Conservation (phyloP, 2,113 vertebrate species). For the Nannobrachium achirus region DNA sequence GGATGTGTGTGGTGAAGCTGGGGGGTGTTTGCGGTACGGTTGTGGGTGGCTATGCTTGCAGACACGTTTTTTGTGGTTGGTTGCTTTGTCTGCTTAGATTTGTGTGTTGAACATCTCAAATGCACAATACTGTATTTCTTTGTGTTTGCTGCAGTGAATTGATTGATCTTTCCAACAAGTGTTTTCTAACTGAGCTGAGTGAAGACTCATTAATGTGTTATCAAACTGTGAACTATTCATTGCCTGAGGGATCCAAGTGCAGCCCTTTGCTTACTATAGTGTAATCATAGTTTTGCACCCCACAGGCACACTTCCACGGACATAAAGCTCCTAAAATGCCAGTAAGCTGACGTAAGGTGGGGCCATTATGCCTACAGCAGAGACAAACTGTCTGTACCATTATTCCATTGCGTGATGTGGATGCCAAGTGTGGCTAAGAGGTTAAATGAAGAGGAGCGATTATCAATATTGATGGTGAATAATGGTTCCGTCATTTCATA, state of each 20-base stretch:
- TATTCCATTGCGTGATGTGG: conserved; percentile 14
- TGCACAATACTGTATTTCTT: no score
- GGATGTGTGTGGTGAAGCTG: no score
- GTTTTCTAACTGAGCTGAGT: no score
- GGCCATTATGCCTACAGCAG: conserved; percentile 14
- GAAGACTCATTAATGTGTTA: no score
- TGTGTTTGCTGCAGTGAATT: no score
- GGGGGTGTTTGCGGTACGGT: no score
- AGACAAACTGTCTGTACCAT: not conserved
- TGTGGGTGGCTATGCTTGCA: no score
- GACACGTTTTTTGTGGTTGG: no score
- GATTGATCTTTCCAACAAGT: no score
- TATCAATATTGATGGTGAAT: conserved; percentile 31
- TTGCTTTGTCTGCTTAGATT: no score
- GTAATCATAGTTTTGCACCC: conserved; percentile 20
- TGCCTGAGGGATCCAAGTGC: conserved; percentile 1
- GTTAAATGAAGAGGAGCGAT: conserved; percentile 2
- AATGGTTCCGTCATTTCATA: conserved; percentile 29
- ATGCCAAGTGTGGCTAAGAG: not conserved
- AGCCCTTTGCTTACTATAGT: conserved; percentile 1
- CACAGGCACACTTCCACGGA: conserved; percentile 4
- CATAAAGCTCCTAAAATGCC: not conserved
- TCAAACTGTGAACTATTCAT: not conserved
- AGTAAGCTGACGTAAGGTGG: not conserved
- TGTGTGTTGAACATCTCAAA: no score